Evolutionary conservation across 1,140 invertebrate genomes (phyloP), one percentile per base, ranked within the genome.

Genomic region (Teleopsis dalmanni): DNA sequence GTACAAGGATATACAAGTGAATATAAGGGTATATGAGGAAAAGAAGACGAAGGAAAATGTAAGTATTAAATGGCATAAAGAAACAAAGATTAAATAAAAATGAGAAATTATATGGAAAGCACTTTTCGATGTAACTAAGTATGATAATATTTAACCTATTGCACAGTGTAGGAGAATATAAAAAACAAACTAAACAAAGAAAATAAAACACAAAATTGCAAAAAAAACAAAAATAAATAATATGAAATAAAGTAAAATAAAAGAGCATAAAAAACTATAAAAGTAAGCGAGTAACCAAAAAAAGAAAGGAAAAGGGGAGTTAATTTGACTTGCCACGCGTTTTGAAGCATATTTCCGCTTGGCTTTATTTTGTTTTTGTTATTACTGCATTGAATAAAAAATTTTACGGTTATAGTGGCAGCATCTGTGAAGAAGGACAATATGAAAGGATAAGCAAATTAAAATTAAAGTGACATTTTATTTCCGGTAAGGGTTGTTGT

Each of bases 381-480:
- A 2, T 21, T 34, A 34, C 33, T 14, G n/a, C n/a, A 2, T 1
- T 11, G 16, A 2, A 3, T 34, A 34, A 13, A 8, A 14, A 34
- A 6, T 2, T 34, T 7, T 34, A 13, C 18, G 33, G n/a, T 14
- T 40, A n/a, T 13, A 40, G 22, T 38, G 10, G 21, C 22, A 18
- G 37, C 13, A 13, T 22, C 13, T 25, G 11, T n/a, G n/a, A n/a
- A n/a, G 25, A 42, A 26, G 40, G 40, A 42, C 40, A 42, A 42
- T 42, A 26, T 4, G n/a, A 26, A 26, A 42, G 40, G 40, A 42
- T 42, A 42, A 42, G 23, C 40, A 42, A 42, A 42, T 42, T 42
- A 42, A 42, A 26, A 27, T 14, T 42, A 42, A 42, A 42, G 40
- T 42, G 40, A 26, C 40, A 27, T 42, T 42, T 42, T 26, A 42